Percentiles rank a stretch among this genome's conserved stretches.
Conservation (phyloP, 2,888 invertebrate species). For the Alviniconcha strummeri region DNA sequence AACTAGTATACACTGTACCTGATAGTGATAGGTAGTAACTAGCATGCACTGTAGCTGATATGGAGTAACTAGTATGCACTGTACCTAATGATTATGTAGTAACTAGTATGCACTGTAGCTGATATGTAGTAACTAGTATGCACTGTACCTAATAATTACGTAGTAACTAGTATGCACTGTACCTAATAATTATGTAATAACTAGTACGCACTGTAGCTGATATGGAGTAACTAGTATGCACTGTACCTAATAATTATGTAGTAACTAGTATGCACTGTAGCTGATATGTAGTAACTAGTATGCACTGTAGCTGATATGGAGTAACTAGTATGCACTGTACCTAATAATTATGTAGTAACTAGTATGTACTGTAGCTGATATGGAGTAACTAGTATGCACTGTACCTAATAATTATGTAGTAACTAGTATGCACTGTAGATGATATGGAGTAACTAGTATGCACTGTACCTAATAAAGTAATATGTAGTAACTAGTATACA, state of each 20-base stretch:
- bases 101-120: not conserved
- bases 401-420: not conserved
- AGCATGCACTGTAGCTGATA: not conserved
- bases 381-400: too few species aligned
- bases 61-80: not conserved
- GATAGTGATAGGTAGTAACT: not conserved
- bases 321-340: not conserved
- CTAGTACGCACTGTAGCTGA: not conserved
- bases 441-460: not conserved
- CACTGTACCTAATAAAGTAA: not conserved
- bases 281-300: not conserved
- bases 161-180: not conserved
- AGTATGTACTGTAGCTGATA: not conserved
- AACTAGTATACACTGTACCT: not conserved
- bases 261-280: not conserved
- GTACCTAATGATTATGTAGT: not conserved
- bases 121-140: too few species aligned
- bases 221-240: not conserved
- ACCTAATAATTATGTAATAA: not conserved
- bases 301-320: not conserved
- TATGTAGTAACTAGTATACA: not conserved
- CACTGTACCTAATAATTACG: not conserved
- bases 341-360: not conserved
- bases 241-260: not conserved
- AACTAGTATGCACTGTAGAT: not conserved